These are phyloP conservation scores for Agrilus planipennis DNA, from an alignment of 1,140 invertebrate species.

Conservation along the genomic window DNA sequence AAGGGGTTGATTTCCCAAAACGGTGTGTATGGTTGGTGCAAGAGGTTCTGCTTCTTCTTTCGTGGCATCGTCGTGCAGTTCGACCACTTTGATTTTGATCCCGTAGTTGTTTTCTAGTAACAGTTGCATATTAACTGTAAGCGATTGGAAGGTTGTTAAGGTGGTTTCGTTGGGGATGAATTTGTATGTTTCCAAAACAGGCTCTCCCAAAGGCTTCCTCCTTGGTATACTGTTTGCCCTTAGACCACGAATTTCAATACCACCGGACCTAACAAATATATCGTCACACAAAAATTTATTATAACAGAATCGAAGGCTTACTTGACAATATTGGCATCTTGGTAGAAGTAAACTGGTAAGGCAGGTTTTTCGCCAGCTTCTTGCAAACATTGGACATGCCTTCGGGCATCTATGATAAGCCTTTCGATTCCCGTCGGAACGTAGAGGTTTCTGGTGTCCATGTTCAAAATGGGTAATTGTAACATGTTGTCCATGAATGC, in stretches of 20 bases:
- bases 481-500: slow-evolving; percentile 89
- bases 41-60: slow-evolving; percentile 37
- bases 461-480: slow-evolving; percentile 68
- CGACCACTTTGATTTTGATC: slow-evolving; percentile 59
- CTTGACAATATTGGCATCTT: slow-evolving; percentile 35
- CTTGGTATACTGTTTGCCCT: slow-evolving; percentile 61
- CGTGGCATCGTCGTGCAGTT: slow-evolving; percentile 44
- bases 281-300: slow-evolving; percentile 2
- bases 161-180: slow-evolving; percentile 59
- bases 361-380: slow-evolving; percentile 34
- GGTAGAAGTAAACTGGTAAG: slow-evolving; percentile 38
- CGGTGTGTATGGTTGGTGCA: slow-evolving; percentile 40
- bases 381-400: slow-evolving; percentile 39
- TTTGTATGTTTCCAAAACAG: slow-evolving; percentile 57
- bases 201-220: slow-evolving; percentile 52
- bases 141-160: slow-evolving; percentile 51
- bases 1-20: slow-evolving; percentile 44
- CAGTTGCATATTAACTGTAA: slow-evolving; percentile 51
- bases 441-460: slow-evolving; percentile 61
- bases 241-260: slow-evolving; percentile 74
- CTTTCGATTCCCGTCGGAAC: slow-evolving; percentile 77
- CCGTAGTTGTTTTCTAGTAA: slow-evolving; percentile 61
- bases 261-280: slow-evolving; percentile 46
- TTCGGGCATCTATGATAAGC: slow-evolving; percentile 61
- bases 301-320: slow-evolving; percentile 2